A percentile compares a stretch with the other conserved stretches of the same genome.
Conservation (phyloP, 2,888 invertebrate genomes). For the Leucozona laternaria region DNA sequence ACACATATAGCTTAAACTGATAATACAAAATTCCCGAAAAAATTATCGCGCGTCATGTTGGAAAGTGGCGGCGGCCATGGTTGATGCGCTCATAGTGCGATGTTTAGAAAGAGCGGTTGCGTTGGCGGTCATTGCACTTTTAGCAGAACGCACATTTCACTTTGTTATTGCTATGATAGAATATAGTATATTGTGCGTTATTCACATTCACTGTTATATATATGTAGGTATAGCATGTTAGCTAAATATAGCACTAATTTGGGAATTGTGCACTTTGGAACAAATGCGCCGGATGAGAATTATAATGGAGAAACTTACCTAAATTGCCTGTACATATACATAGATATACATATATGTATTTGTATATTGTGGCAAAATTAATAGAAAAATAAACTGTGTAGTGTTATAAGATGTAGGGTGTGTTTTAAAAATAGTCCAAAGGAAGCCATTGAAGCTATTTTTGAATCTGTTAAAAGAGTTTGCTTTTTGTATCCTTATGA, state of each 20-base stretch:
- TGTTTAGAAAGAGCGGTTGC: slow-evolving; percentile 54
- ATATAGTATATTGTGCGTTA: slow-evolving; percentile 30
- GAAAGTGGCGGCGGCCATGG: slow-evolving; percentile 69
- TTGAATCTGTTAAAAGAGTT: slow-evolving; percentile 13
- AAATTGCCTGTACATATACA: slow-evolving; percentile 3
- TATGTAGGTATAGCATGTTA: slow-evolving; percentile 3
- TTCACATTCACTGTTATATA: slow-evolving; percentile 32
- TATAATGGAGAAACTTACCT: slow-evolving; percentile 1
- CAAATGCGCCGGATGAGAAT: slow-evolving; percentile 19
- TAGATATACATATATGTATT: neutral
- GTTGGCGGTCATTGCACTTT: slow-evolving; percentile 75
- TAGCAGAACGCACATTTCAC: slow-evolving; percentile 62
- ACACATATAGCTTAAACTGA: neutral
- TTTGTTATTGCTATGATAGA: slow-evolving; percentile 34
- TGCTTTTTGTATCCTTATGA: neutral
- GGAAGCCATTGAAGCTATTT: slow-evolving; percentile 59
- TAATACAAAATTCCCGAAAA: slow-evolving; percentile 30
- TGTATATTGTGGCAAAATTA: slow-evolving; percentile 70
- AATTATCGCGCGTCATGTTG: slow-evolving; percentile 68
- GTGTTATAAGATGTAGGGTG: slow-evolving; percentile 48
- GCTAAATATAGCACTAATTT: slow-evolving; percentile 71
- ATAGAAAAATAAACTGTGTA: slow-evolving; percentile 22
- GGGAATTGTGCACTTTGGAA: slow-evolving; percentile 62
- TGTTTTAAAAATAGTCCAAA: slow-evolving; percentile 60
- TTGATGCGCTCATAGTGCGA: slow-evolving; percentile 37